Conservation (phyloP, 1,140 invertebrate genomes). For the Macrobrachium rosenbergii region DNA sequence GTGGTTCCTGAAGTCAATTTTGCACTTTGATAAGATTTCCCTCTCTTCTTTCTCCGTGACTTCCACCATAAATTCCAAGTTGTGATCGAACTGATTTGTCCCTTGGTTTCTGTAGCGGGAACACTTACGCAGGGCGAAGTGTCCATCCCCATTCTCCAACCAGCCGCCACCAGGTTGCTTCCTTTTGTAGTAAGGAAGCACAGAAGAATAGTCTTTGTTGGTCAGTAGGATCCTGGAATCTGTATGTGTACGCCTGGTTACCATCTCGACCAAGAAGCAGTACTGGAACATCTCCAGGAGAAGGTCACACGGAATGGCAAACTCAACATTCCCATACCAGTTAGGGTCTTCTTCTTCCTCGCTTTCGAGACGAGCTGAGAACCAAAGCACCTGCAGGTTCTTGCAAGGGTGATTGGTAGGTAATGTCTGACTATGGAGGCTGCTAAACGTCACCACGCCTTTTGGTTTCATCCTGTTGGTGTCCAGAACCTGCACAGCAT, state of each 20-base stretch:
- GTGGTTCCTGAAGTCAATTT: conserved; percentile 46
- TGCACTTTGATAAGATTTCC: conserved; percentile 22
- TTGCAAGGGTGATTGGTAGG: conserved; percentile 21
- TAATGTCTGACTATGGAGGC: conserved; percentile 13
- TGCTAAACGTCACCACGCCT: conserved; percentile 29
- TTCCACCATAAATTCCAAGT: conserved; percentile 37
- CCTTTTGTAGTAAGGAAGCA: conserved; percentile 19
- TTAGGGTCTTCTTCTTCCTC: conserved; percentile 18
- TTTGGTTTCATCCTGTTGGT: conserved; percentile 21
- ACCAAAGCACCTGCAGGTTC: conserved; percentile 39
- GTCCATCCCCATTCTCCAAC: conserved; percentile 23
- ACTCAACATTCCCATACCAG: conserved; percentile 54
- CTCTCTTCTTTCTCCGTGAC: conserved; percentile 23
- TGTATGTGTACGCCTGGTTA: conserved; percentile 45
- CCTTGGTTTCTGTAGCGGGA: conserved; percentile 23
- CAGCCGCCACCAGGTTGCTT: conserved; percentile 20
- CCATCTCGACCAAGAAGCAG: conserved; percentile 43
- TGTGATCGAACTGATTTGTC: conserved; percentile 15
- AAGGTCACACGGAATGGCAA: conserved; percentile 28
- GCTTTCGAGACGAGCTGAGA: not conserved
- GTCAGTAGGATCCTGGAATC: conserved; percentile 31
- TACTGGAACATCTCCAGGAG: conserved; percentile 34
- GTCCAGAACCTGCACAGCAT: not conserved
- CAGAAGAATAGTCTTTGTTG: conserved; percentile 35
- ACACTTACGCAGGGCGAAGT: conserved; percentile 19